A percentile compares a stretch with the other conserved stretches of the same genome.
These are phyloP conservation scores for Argynnis bischoffii DNA, from an alignment of 2,888 invertebrate species.

Conservation along the genomic window DNA sequence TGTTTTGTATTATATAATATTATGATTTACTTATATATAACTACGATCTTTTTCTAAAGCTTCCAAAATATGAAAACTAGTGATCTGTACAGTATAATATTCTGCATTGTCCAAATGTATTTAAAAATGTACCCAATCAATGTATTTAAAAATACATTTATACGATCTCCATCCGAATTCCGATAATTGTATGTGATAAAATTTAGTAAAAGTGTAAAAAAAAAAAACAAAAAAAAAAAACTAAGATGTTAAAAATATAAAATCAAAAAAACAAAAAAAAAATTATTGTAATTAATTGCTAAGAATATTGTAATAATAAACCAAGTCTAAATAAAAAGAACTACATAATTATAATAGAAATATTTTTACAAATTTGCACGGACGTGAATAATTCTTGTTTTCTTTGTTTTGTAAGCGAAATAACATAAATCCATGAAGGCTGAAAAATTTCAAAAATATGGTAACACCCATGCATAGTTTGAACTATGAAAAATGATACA, in stretches of 20 bases:
- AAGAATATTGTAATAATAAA: slow-evolving; percentile 8
- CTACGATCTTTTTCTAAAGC: too few relatives aligned
- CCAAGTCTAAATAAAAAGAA: slow-evolving; percentile 7
- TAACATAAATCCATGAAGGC: not conserved
- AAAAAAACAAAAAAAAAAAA: slow-evolving; percentile 32
- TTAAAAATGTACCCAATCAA: not conserved
- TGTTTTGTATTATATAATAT: not conserved
- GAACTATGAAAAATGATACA: too few relatives aligned
- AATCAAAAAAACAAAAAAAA: slow-evolving; percentile 8
- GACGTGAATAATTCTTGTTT: not conserved
- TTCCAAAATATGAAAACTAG: too few relatives aligned
- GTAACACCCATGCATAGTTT: not conserved
- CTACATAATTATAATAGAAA: slow-evolving; percentile 15
- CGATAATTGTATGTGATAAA: slow-evolving; percentile 55
- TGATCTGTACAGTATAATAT: not conserved
- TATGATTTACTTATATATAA: not conserved
- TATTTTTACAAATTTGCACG: slow-evolving; percentile 23
- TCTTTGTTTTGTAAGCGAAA: not conserved
- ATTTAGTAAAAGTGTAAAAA: slow-evolving; percentile 31
- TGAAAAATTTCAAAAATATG: not conserved
- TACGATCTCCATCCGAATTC: slow-evolving; percentile 48
- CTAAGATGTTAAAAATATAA: slow-evolving; percentile 30
- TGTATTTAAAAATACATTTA: slow-evolving; percentile 7
- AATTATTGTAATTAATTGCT: slow-evolving; percentile 7
- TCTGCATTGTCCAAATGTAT: not conserved